Evolutionary conservation across 2,888 invertebrate genomes (phyloP).

Genomic region (Caenorhabditis zanzibari): DNA sequence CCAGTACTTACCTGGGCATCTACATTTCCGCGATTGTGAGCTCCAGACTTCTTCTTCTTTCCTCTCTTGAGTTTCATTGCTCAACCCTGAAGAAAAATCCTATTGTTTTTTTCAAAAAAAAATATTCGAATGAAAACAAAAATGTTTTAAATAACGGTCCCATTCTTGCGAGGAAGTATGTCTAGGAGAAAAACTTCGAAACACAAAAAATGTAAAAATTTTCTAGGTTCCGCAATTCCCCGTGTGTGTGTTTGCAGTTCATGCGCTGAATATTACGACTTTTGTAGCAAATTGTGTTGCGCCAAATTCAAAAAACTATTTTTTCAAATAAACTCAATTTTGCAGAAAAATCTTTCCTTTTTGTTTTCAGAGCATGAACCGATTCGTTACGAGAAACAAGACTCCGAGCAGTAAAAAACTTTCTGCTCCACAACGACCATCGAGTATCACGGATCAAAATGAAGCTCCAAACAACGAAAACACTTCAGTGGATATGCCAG

Average conservation of each 20-base stretch:
- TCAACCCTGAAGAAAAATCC: not conserved
- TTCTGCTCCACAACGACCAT: not conserved
- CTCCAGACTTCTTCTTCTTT: slow-evolving; percentile 55
- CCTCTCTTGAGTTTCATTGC: slow-evolving; percentile 48
- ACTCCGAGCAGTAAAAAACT: slow-evolving; percentile 16
- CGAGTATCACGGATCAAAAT: not conserved
- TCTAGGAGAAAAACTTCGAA: not conserved
- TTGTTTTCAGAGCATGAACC: slow-evolving; percentile 47
- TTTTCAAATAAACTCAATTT: too few relatives aligned
- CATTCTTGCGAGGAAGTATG: too few relatives aligned
- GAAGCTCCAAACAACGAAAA: not conserved
- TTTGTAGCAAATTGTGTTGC: not conserved
- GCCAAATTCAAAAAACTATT: slow-evolving; percentile 38
- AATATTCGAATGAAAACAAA: not conserved
- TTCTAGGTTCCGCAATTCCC: slow-evolving; percentile 5
- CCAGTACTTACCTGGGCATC: slow-evolving; percentile 46
- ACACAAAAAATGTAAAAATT: not conserved
- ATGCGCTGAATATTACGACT: slow-evolving; percentile 17
- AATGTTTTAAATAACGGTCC: not conserved
- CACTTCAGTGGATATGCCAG: not conserved
- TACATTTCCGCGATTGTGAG: slow-evolving; percentile 58
- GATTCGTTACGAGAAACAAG: slow-evolving; percentile 37
- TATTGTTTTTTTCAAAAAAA: not conserved
- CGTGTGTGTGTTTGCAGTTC: slow-evolving; percentile 17
- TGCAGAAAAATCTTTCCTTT: too few relatives aligned